Base-by-base conservation (phyloP, 92 coral and sea anemone genomes). In the Micromussa lordhowensis region DNA sequence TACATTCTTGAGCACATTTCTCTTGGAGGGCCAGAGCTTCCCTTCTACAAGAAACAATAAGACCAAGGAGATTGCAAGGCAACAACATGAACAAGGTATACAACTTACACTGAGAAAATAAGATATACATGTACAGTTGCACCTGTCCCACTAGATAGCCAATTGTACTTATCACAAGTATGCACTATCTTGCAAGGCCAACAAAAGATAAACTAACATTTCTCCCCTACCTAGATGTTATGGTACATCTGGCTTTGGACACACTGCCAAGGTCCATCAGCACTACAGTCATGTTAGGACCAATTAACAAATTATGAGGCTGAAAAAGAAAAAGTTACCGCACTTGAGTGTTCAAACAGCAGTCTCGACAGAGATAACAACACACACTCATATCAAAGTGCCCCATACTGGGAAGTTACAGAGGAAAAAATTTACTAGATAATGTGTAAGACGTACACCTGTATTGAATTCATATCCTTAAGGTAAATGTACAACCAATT, bases 241-340 rank as follows among this genome's bases (percentile, higher is more conserved):
- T 94, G 18, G 87, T 79, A 24, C 92, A 91, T 53, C 96, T 91
- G 54, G 99, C 99, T 79, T 90, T 91, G 12, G 93, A 90, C 21
- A 98, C 99, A 89, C 99, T 98, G 0, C 99, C 99, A 54, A 98
- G 98, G 82, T 98, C 99, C 96, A 98, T 96, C 32, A 98, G 79
- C 36, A 98, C 92, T n/a, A 98, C 94, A 4, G 99, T 75, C 71
- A 84, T 88, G 58, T 92, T 92, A 18, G 96, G 94, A 38, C 91
- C 96, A 61, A 98, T 86, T 26, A 98, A 90, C 51, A 98, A 91
- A 83, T 98, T 98, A 70, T 98, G 99, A 49, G 99, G 99, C 99
- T 98, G 88, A 3, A 75, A 88, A 3, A 74, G 9, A 63, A 40
- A 54, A 24, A 26, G 1, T 6, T 21, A 32, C 11, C n/a, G n/a